phyloP scores from a whole-genome alignment of 2,113 vertebrate species.

The Turdus rufiventris region DNA sequence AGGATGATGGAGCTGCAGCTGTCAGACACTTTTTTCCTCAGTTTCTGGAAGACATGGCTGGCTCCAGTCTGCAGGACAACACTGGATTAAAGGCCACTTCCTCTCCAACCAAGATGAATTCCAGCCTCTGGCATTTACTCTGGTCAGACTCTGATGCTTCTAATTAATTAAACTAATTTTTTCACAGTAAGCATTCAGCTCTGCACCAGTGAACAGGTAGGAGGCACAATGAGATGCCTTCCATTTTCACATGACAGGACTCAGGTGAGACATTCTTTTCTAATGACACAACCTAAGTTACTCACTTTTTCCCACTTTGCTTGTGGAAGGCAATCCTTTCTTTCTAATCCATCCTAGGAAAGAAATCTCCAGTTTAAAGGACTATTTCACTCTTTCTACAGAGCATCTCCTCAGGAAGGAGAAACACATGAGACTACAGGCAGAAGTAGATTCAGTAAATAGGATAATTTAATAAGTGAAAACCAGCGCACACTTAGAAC shows the following conservation, averaged over 20 bases:
- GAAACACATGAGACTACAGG: not conserved
- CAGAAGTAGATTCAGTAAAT: not conserved
- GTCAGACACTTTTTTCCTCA: not conserved
- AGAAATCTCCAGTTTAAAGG: not conserved
- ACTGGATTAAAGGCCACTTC: not conserved
- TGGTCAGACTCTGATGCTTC: not conserved
- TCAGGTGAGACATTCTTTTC: not conserved
- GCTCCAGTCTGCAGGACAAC: not conserved
- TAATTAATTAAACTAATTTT: constrained; percentile 42
- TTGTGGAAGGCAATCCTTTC: not conserved
- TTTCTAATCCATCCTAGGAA: not conserved
- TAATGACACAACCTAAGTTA: not conserved
- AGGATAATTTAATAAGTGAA: not conserved
- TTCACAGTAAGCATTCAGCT: not conserved
- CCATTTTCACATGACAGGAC: not conserved
- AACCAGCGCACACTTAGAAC: not conserved
- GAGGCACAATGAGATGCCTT: not conserved
- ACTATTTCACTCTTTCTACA: not conserved
- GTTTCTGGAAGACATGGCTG: not conserved
- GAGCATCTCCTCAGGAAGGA: not conserved
- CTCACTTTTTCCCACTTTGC: not conserved
- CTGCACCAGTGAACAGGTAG: not conserved
- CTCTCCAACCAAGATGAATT: not conserved
- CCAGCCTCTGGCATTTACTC: not conserved
- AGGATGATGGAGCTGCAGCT: not conserved